Conservation (phyloP, 1,140 invertebrate species). For the Nymphalis io region DNA sequence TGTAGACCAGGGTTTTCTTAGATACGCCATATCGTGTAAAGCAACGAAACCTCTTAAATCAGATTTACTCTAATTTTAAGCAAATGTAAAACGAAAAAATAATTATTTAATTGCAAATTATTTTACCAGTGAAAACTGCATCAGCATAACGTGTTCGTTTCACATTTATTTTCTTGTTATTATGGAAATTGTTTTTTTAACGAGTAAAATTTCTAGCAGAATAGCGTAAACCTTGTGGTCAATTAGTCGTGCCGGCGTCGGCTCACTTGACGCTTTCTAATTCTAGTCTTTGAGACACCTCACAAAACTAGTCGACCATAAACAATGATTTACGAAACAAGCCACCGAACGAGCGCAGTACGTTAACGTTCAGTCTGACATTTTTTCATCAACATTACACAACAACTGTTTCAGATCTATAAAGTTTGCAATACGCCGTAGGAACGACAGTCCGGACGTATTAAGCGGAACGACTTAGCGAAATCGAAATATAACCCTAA, state of each 20-base stretch:
- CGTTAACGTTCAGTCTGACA: slow-evolving; percentile 55
- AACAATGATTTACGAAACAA: slow-evolving; percentile 77
- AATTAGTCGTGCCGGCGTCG: slow-evolving; percentile 66
- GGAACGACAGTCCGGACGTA: slow-evolving; percentile 7
- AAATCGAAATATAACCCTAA: slow-evolving; percentile 49
- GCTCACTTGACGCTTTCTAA: slow-evolving; percentile 76
- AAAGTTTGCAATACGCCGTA: slow-evolving; percentile 8
- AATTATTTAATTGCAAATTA: slow-evolving; percentile 21
- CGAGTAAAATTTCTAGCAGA: slow-evolving; percentile 61
- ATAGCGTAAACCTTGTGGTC: slow-evolving; percentile 75
- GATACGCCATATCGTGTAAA: neutral
- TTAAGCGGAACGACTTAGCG: slow-evolving; percentile 25
- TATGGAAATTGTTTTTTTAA: slow-evolving; percentile 44
- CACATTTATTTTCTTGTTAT: slow-evolving; percentile 33
- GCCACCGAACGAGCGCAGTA: slow-evolving; percentile 53
- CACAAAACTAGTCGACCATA: slow-evolving; percentile 74
- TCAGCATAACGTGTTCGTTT: slow-evolving; percentile 22
- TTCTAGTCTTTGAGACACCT: slow-evolving; percentile 67
- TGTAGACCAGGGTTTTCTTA: slow-evolving; percentile 12
- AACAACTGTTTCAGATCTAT: slow-evolving; percentile 22
- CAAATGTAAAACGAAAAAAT: neutral
- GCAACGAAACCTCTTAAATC: neutral
- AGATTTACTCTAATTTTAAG: neutral
- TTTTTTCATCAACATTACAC: slow-evolving; percentile 41
- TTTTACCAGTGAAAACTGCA: slow-evolving; percentile 18